Percentiles rank a stretch among this genome's conserved stretches.
Conservation (phyloP, 2,797 vertebrate genomes). For the Ataeniobius toweri region DNA sequence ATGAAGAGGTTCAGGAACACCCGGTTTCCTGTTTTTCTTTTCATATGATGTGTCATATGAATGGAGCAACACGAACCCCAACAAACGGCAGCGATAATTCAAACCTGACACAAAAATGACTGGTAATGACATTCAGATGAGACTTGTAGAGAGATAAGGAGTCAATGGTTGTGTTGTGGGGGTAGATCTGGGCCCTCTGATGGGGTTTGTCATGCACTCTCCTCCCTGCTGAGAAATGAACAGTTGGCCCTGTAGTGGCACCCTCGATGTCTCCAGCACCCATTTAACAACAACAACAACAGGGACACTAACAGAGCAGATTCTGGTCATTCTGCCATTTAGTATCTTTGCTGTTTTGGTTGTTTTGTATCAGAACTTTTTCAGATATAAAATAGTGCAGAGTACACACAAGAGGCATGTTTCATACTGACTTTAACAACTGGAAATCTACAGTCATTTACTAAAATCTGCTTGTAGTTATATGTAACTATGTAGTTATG, state of each 20-base stretch:
- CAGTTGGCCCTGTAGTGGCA: slow-evolving; percentile 55
- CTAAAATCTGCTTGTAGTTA: neutral
- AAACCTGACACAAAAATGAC: neutral
- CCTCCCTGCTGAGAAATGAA: slow-evolving; percentile 68
- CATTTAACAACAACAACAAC: slow-evolving; percentile 54
- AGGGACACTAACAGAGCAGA: slow-evolving; percentile 17
- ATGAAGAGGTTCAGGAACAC: neutral
- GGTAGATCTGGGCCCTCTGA: slow-evolving; percentile 10
- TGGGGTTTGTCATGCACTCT: slow-evolving; percentile 22
- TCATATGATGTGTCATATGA: slow-evolving; percentile 5
- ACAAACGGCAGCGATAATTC: neutral
- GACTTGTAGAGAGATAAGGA: slow-evolving; percentile 17
- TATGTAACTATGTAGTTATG: too few relatives aligned
- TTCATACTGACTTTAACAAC: too few relatives aligned
- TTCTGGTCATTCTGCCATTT: neutral
- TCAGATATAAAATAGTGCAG: too few relatives aligned
- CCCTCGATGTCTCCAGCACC: slow-evolving; percentile 32
- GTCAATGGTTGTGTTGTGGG: neutral
- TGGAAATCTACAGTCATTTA: neutral
- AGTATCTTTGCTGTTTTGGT: neutral
- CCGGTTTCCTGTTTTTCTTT: slow-evolving; percentile 14
- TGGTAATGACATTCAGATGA: neutral
- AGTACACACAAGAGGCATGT: too few relatives aligned
- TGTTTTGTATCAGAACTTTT: neutral
- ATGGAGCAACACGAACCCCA: neutral